A percentile compares a stretch with the other conserved stretches of the same genome.
Conservation (phyloP, 2,113 vertebrate species). For the Morphnarchus princeps region DNA sequence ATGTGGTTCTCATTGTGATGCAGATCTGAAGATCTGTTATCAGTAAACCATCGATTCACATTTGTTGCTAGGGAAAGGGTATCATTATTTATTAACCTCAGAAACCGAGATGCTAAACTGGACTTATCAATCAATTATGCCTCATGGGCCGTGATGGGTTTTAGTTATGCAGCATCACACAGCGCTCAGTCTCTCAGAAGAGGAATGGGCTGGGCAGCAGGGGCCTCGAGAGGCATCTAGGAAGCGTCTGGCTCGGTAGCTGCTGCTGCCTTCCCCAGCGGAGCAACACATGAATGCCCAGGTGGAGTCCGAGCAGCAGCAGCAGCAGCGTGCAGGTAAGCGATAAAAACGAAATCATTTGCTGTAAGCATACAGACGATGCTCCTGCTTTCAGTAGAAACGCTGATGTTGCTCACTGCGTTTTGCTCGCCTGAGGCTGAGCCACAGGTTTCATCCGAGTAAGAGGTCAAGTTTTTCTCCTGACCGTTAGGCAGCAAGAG, state of each 20-base stretch:
- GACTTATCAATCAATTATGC: not conserved
- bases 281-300: not conserved
- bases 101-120: not conserved
- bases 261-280: not conserved
- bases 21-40: not conserved
- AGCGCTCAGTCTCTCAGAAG: not conserved
- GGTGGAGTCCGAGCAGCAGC: fast-evolving
- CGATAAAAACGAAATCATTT: fast-evolving
- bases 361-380: not conserved
- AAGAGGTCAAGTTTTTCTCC: not conserved
- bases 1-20: not conserved
- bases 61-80: not conserved
- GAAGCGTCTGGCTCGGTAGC: not conserved
- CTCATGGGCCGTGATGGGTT: not conserved
- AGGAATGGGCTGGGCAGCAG: not conserved
- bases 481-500: not conserved
- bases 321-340: fast-evolving
- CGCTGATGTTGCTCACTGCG: not conserved
- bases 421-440: not conserved
- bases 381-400: not conserved
- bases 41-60: not conserved
- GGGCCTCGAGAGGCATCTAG: not conserved
- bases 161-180: conserved; percentile 5
- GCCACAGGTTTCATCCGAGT: not conserved
- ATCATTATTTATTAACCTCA: not conserved